These are phyloP conservation scores for Streptopelia turtur DNA, from an alignment of 2,797 vertebrate genomes.

Conservation along the genomic window DNA sequence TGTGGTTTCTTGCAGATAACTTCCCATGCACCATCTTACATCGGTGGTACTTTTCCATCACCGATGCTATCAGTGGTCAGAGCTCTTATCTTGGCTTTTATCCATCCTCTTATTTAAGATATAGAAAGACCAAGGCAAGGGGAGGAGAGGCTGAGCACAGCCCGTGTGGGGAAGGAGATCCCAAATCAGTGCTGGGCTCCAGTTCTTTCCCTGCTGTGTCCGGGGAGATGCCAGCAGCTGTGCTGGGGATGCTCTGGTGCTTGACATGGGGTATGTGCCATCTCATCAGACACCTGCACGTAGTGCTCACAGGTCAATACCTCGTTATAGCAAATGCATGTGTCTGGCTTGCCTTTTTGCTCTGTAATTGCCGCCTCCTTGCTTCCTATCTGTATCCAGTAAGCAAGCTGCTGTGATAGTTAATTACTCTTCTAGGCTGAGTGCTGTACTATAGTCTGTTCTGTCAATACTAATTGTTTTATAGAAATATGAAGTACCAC, in stretches of 20 bases:
- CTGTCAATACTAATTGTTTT: slow-evolving; percentile 68
- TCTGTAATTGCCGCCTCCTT: slow-evolving; percentile 6
- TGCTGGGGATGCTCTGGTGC: neutral
- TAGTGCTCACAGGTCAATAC: neutral
- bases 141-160: neutral
- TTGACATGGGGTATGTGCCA: accelerated
- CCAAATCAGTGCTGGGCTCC: neutral
- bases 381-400: slow-evolving; percentile 35
- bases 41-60: neutral
- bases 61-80: neutral
- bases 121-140: neutral
- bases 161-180: neutral
- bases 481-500: slow-evolving; percentile 66
- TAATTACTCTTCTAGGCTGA: slow-evolving; percentile 55
- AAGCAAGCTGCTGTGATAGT: neutral
- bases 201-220: neutral
- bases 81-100: neutral
- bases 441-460: slow-evolving; percentile 7
- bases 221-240: neutral
- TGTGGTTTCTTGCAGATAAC: neutral
- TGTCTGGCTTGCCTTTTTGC: slow-evolving; percentile 12
- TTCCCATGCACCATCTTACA: neutral
- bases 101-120: neutral
- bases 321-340: neutral
- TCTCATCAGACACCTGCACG: neutral